Percentiles rank a stretch among this genome's conserved stretches.
Conservation (phyloP, 1,140 invertebrate species). For the Aphis gossypii region DNA sequence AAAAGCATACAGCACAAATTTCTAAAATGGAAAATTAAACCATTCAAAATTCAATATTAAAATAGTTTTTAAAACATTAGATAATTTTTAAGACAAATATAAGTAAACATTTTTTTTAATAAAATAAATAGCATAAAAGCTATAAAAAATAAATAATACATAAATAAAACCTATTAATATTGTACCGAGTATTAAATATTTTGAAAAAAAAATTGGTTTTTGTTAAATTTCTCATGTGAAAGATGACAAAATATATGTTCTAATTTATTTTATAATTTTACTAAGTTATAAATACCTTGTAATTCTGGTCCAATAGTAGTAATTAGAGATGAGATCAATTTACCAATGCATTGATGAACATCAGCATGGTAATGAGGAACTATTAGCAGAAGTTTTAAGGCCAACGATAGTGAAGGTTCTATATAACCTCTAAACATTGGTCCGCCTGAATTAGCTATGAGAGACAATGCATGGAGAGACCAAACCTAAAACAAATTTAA, state of each 20-base stretch:
- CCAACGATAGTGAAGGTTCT: conserved; percentile 88
- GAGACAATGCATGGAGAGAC: conserved; percentile 92
- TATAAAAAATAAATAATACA: too few relatives aligned
- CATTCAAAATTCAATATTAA: background rate
- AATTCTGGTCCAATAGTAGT: conserved; percentile 98
- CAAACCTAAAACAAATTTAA: conserved; percentile 76
- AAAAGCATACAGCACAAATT: too few relatives aligned
- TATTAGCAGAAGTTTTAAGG: conserved; percentile 86
- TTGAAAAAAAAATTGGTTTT: background rate
- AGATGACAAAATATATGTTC: background rate
- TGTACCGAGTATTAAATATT: background rate
- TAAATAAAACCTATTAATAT: too few relatives aligned
- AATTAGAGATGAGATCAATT: conserved; percentile 90
- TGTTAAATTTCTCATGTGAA: background rate
- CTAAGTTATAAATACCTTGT: conserved; percentile 72
- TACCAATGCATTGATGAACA: conserved; percentile 93
- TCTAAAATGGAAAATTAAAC: background rate
- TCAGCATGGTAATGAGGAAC: conserved; percentile 90
- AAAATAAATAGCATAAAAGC: too few relatives aligned
- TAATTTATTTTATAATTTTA: background rate
- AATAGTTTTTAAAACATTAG: background rate
- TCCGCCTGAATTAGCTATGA: conserved; percentile 96
- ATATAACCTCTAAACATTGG: conserved; percentile 98
- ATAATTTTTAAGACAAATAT: background rate
- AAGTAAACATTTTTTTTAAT: background rate